Evolutionary conservation across 2,797 vertebrate species (phyloP).

Genomic region (Setipinna tenuifilis): DNA sequence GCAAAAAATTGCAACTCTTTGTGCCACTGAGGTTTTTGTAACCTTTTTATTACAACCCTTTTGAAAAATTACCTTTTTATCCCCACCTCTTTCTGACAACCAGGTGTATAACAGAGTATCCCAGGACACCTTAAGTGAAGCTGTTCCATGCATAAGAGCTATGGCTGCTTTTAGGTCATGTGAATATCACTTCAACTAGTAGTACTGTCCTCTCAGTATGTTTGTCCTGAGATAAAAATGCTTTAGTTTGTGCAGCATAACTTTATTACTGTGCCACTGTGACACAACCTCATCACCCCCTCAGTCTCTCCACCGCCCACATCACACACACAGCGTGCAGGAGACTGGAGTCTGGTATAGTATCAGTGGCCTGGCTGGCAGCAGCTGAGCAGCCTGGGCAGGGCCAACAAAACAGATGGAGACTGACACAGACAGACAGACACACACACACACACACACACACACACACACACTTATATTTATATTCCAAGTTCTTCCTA

Average conservation of each 20-base stretch:
- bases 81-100: background rate
- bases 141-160: background rate
- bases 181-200: background rate
- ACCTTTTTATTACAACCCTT: no score
- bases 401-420: slow-evolving; percentile 65
- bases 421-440: slow-evolving; percentile 63
- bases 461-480: background rate
- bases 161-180: background rate
- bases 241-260: background rate
- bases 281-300: background rate
- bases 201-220: background rate
- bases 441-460: slow-evolving; percentile 21
- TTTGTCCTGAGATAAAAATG: background rate
- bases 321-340: slow-evolving; percentile 7
- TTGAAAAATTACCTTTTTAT: background rate
- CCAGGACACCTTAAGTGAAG: background rate
- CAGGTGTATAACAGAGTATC: background rate
- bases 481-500: background rate
- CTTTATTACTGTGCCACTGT: background rate
- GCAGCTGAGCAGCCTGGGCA: background rate
- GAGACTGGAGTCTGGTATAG: background rate
- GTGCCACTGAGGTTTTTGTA: no score
- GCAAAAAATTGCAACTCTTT: no score
- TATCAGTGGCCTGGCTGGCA: background rate
- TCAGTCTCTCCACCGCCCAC: background rate